These are phyloP conservation scores for Neuroscelio doddi DNA, from an alignment of 2,888 invertebrate genomes.

Conservation along the genomic window DNA sequence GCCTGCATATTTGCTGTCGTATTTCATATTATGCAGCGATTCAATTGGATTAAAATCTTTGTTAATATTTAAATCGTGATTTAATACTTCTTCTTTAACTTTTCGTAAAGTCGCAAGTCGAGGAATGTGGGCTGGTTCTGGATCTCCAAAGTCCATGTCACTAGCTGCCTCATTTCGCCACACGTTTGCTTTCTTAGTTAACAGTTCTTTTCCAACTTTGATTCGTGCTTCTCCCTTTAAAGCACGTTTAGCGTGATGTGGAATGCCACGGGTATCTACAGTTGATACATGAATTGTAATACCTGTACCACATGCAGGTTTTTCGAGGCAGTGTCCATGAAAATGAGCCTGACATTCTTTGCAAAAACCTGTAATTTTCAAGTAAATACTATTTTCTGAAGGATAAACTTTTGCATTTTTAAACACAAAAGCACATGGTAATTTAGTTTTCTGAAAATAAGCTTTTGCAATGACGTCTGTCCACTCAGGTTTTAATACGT, in stretches of 20 bases:
- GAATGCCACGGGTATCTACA: conserved; percentile 18
- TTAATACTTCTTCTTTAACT: conserved; percentile 15
- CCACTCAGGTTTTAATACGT: neutral
- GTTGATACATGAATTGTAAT: conserved; percentile 11
- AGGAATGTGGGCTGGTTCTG: conserved; percentile 7
- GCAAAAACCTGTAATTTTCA: conserved; percentile 6
- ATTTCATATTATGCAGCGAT: conserved; percentile 21
- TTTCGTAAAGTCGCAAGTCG: neutral
- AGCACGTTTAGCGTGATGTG: conserved; percentile 1
- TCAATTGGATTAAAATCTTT: neutral
- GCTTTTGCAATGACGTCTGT: conserved; percentile 6
- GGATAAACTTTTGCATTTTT: conserved; percentile 6
- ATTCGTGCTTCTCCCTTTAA: neutral
- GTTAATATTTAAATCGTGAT: conserved; percentile 9
- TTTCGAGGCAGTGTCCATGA: conserved; percentile 2
- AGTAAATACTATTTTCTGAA: neutral
- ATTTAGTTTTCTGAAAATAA: neutral
- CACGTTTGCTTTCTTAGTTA: neutral
- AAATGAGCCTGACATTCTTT: conserved; percentile 8
- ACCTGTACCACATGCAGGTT: conserved; percentile 4
- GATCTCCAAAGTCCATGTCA: conserved; percentile 10
- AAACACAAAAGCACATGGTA: conserved; percentile 15
- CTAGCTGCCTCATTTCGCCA: conserved; percentile 5
- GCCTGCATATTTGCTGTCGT: conserved; percentile 24
- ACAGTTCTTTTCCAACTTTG: neutral